A percentile compares a stretch with the other conserved stretches of the same genome.
phyloP scores from a whole-genome alignment of 2,888 invertebrate genomes.

The Epistrophella euchroma region DNA sequence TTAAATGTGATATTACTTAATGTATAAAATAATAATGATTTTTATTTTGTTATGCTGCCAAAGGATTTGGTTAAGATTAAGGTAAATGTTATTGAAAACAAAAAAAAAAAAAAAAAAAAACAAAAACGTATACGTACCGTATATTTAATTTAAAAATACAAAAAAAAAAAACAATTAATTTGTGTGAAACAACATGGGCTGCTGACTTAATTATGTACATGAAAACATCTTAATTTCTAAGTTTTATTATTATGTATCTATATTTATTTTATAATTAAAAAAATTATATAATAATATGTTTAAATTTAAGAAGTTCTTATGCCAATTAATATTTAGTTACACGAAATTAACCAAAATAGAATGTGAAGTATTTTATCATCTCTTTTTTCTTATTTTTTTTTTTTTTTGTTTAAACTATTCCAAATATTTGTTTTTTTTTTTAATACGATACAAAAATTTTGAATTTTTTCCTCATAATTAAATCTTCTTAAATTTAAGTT shows the following conservation, averaged over 20 bases:
- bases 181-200: conserved; percentile 67
- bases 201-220: conserved; percentile 63
- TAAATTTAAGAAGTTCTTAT: conserved; percentile 64
- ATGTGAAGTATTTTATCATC: conserved; percentile 51
- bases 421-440: conserved; percentile 4
- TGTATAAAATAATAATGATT: conserved; percentile 13
- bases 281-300: conserved; percentile 22
- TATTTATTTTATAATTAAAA: conserved; percentile 13
- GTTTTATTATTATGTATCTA: conserved; percentile 19
- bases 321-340: conserved; percentile 56
- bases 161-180: conserved; percentile 16
- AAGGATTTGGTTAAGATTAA: conserved; percentile 49
- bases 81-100: conserved; percentile 4
- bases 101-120: conserved; percentile 15
- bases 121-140: conserved; percentile 20
- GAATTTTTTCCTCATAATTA: conserved; percentile 19
- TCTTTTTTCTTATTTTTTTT: conserved; percentile 27
- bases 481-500: conserved; percentile 42
- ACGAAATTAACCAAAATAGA: conserved; percentile 56
- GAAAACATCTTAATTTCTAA: conserved; percentile 58
- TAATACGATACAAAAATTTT: conserved; percentile 34
- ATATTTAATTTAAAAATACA: conserved; percentile 23
- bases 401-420: conserved; percentile 19
- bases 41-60: conserved; percentile 76
- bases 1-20: conserved; percentile 39